phyloP scores from a whole-genome alignment of 2,113 vertebrate species.

The Ascaphus truei region DNA sequence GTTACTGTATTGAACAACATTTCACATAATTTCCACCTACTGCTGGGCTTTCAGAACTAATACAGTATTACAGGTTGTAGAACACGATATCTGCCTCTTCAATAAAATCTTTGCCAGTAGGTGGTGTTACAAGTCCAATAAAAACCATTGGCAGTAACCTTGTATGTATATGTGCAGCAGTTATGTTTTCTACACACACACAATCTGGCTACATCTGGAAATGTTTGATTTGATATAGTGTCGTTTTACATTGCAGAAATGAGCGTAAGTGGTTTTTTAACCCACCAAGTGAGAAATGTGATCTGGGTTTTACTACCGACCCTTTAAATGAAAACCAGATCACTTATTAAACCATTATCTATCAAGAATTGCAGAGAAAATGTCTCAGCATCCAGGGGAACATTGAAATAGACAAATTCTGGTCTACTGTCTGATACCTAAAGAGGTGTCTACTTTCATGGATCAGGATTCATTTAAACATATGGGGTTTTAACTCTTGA shows the following conservation, averaged over 20 bases:
- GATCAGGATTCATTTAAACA: neutral
- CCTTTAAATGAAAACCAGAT: slow-evolving; percentile 86
- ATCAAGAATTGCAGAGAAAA: slow-evolving; percentile 55
- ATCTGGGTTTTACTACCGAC: slow-evolving; percentile 87
- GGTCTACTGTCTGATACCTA: slow-evolving; percentile 43
- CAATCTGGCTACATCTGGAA: slow-evolving; percentile 94
- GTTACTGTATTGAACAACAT: neutral
- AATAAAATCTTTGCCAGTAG: slow-evolving; percentile 64
- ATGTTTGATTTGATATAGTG: slow-evolving; percentile 99
- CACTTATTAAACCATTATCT: slow-evolving; percentile 89
- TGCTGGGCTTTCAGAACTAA: neutral
- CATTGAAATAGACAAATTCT: slow-evolving; percentile 46
- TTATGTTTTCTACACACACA: slow-evolving; percentile 39
- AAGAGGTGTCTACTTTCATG: too few species aligned
- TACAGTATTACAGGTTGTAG: neutral
- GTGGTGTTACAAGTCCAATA: slow-evolving; percentile 71
- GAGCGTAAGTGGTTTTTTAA: slow-evolving; percentile 89
- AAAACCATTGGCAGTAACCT: slow-evolving; percentile 6
- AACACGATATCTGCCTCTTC: neutral
- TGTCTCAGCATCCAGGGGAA: slow-evolving; percentile 40
- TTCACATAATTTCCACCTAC: slow-evolving; percentile 6
- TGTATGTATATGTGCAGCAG: neutral
- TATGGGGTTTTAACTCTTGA: neutral
- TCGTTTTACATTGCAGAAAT: slow-evolving; percentile 99
- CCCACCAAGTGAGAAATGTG: slow-evolving; percentile 85